phyloP scores from a whole-genome alignment of 2,797 vertebrate species.

The Crypturellus tataupa region DNA sequence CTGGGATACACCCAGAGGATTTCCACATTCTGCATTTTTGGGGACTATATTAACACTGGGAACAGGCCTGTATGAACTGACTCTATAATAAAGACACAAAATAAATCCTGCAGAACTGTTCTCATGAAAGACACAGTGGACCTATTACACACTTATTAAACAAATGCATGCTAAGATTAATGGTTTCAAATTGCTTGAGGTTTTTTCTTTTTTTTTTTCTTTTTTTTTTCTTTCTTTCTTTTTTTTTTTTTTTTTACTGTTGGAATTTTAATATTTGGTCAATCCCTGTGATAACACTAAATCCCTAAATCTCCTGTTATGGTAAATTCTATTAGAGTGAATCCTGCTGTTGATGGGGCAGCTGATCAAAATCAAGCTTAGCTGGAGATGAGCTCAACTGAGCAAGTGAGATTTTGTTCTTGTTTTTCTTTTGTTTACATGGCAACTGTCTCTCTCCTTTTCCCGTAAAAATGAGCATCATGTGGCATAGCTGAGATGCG shows the following conservation, averaged over 20 bases:
- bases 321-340: not conserved
- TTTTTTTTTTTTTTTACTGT: not conserved
- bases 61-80: not conserved
- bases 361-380: conserved; percentile 34
- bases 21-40: not conserved
- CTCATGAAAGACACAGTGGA: not conserved
- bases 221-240: not conserved
- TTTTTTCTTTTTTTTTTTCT: not conserved
- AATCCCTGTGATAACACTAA: conserved; percentile 7
- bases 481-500: conserved; percentile 3
- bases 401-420: conserved; percentile 19
- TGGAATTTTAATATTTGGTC: conserved; percentile 4
- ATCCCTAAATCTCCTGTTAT: conserved; percentile 32
- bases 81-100: not conserved
- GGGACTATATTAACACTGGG: not conserved
- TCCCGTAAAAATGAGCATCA: conserved; percentile 4
- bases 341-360: conserved; percentile 27
- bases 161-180: not conserved
- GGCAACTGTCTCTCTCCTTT: conserved; percentile 41
- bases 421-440: conserved; percentile 74
- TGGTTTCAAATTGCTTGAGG: not conserved
- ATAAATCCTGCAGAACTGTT: not conserved
- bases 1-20: not conserved
- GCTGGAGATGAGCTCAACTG: conserved; percentile 50
- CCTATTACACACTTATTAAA: not conserved